Conservation (phyloP, 1,140 invertebrate genomes). For the Argopecten irradians region DNA sequence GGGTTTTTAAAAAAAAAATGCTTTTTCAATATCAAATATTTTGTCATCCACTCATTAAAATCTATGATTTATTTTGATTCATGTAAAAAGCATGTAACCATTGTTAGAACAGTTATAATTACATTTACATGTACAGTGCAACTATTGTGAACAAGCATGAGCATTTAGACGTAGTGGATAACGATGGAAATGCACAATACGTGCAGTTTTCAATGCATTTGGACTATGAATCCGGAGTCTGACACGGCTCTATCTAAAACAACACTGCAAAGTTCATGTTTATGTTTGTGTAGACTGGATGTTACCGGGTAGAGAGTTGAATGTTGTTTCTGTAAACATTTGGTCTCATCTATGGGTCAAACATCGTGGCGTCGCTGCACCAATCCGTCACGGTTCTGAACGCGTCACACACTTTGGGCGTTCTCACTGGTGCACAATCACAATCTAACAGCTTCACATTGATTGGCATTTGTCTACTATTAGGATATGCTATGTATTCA, state of each 20-base stretch:
- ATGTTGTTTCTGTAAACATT: neutral
- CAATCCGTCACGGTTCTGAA: neutral
- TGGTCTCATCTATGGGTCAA: neutral
- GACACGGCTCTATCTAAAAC: neutral
- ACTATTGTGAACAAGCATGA: neutral
- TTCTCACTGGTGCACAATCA: neutral
- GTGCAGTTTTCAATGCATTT: neutral
- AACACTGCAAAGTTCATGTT: neutral
- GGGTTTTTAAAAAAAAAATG: too few relatives aligned
- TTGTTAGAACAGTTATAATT: too few relatives aligned
- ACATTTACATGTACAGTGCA: neutral
- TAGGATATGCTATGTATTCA: neutral
- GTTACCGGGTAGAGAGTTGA: neutral
- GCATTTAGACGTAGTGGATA: neutral
- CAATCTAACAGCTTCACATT: neutral
- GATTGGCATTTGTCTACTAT: conserved; percentile 5
- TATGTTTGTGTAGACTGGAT: neutral
- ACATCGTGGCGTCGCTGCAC: neutral
- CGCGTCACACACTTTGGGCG: neutral
- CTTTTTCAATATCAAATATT: too few relatives aligned
- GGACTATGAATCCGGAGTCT: neutral
- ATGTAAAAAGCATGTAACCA: too few relatives aligned
- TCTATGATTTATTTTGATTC: too few relatives aligned
- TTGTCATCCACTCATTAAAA: too few relatives aligned
- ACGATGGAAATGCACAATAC: neutral